These are phyloP conservation scores for Pseudotriccus pelzelni DNA, from an alignment of 2,797 vertebrate genomes.

Conservation along the genomic window DNA sequence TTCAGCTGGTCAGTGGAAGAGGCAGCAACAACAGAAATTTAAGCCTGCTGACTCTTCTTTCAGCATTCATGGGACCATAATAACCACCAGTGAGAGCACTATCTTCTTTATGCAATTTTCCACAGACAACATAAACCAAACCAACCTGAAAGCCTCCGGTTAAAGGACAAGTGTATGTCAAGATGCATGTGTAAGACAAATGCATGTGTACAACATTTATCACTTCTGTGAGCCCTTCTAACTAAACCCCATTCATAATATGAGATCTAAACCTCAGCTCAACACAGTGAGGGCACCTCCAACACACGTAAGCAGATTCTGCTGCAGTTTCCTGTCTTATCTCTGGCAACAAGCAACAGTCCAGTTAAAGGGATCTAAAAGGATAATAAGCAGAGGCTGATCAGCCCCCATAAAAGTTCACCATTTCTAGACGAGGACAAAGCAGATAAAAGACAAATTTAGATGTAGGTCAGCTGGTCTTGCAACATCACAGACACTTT, in stretches of 20 bases:
- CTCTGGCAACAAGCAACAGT: background rate
- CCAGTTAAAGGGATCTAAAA: background rate
- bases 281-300: background rate
- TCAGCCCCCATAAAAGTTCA: background rate
- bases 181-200: background rate
- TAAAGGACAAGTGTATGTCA: background rate
- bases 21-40: background rate
- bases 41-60: background rate
- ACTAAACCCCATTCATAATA: background rate
- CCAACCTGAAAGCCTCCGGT: background rate
- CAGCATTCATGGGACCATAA: background rate
- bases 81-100: background rate
- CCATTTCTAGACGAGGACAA: background rate
- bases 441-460: background rate
- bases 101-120: background rate
- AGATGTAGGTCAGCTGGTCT: background rate
- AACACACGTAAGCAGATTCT: fast-evolving
- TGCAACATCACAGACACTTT: background rate
- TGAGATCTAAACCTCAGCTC: background rate
- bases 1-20: background rate
- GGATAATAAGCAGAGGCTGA: background rate
- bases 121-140: background rate
- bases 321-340: background rate
- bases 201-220: background rate
- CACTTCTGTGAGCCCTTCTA: background rate